Evolutionary conservation across 37 sponge, comb jelly and placozoan genomes (phyloP), one percentile per base, ranked within the genome.

Genomic region (Ianthella basta): DNA sequence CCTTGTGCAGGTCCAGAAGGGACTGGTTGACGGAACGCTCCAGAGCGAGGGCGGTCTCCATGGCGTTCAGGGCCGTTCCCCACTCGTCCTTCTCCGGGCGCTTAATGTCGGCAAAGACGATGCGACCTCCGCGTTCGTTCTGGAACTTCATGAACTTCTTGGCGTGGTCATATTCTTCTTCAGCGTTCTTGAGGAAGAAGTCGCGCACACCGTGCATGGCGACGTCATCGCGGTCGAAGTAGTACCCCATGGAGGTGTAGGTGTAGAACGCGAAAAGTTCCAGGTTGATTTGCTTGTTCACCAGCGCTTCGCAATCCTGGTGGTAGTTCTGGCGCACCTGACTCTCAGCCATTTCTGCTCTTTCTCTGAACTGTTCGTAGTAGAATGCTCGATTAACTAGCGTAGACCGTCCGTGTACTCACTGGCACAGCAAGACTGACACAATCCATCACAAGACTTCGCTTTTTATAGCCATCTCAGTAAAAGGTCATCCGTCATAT

Each of bases 341-440:
- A 44, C 50, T 44, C 50, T 44, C 50, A 6, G 72, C 72, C 72
- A 70, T 70, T 70, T 70, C 37, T 25, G 20, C 21, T 27, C 4
- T n/a, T 61, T 44, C 6, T 44, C 50, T 44, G 3, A 3, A 44
- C 3, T 10, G 50, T 44, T 44, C 8, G 50, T 44, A 8, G n/a
- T n/a, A n/a, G n/a, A n/a, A n/a, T n/a, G n/a, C 18, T 57, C 15
- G 59, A 57, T 57, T 57, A 29, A 12, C 3, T 44, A 44, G 50
- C 3, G 8, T 15, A 70, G 12, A 15, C 33, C 36, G 81, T 56
- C 81, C 81, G 81, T 80, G 81, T 80, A 80, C 81, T 56, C 81
- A 80, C 81, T 80, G 81, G 81, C 81, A 80, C 81, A 80, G 81
- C 81, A 59, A 80, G 37, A 34, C 33, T 21, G 21, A 35, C 29